phyloP scores from a whole-genome alignment of 1,140 invertebrate genomes.

The Drosophila lini region DNA sequence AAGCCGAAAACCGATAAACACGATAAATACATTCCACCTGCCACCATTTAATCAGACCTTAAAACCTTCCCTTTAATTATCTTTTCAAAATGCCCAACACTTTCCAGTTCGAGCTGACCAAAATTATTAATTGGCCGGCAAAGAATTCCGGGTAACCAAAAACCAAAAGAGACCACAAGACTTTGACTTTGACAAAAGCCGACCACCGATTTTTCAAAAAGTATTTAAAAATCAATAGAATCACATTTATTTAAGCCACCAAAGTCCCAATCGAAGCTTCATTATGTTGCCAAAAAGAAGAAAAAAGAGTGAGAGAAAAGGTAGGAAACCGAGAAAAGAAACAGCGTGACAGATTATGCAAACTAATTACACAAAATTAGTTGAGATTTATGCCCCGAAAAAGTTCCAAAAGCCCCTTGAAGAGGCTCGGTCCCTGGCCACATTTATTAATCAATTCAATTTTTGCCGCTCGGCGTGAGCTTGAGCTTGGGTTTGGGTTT shows the following conservation, averaged over 20 bases:
- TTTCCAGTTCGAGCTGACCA: constrained; percentile 24
- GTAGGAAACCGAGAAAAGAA: constrained; percentile 51
- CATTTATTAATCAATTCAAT: constrained; percentile 78
- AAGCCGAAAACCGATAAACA: neutral
- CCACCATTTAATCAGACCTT: constrained; percentile 28
- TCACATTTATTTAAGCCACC: constrained; percentile 71
- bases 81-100: constrained; percentile 50
- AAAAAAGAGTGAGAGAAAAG: constrained; percentile 13
- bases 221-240: constrained; percentile 66
- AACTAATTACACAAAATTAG: constrained; percentile 82
- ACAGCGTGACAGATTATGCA: constrained; percentile 79
- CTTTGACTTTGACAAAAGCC: constrained; percentile 52
- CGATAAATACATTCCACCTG: constrained; percentile 33
- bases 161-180: constrained; percentile 39
- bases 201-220: constrained; percentile 49
- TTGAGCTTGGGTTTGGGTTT: constrained; percentile 12
- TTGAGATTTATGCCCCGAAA: constrained; percentile 72
- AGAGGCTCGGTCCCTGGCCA: constrained; percentile 31
- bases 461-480: constrained; percentile 68
- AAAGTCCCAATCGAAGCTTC: constrained; percentile 53
- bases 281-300: constrained; percentile 57
- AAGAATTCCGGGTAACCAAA: constrained; percentile 33
- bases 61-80: constrained; percentile 45
- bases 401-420: constrained; percentile 29
- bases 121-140: constrained; percentile 60